Evolutionary conservation across 2,113 vertebrate genomes (phyloP), one percentile per base, ranked within the genome.

Genomic region (Eclectus roratus): DNA sequence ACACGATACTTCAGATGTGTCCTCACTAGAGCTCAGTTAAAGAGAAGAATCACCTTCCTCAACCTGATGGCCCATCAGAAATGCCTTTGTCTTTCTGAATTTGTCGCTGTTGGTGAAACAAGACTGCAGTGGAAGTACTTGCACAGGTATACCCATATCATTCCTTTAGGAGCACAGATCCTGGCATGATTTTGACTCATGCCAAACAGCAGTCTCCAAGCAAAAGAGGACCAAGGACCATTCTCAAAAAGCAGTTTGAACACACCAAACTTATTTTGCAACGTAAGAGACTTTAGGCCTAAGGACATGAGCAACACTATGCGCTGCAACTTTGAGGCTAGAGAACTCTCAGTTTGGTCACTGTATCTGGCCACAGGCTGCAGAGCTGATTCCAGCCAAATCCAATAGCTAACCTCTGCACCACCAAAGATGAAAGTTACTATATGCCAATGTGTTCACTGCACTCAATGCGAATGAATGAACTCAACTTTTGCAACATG

Each of bases 141-240:
- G 0, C 7, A 53, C 8, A 23, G 9, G 9, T 1, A 2, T 15
- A 69, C 1, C 8, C 5, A 31, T 17, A 7, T 25, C 1, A 7
- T 25, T 47, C 41, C 47, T 80, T 81, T 13, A 89, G n/a, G 1
- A 31, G 14, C 10, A 61, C 9, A 78, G n/a, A 3, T 92, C 46
- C 44, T 27, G 27, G 16, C 31, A 49, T 6, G 9, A 35, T 64
- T 80, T 82, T 39, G 11, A 33, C 19, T 58, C 13, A 52, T 31
- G 23, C 1, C 5, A 78, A 89, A 53, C 6, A 49, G 18, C 15
- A 70, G 12, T 8, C 17, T 49, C 31, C 27, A 53, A 72, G 65
- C 10, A 49, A 2, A 49, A 17, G 19, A 63, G 12, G 35, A 53
- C 2, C 8, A 61, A 80, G 16, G 11, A 49, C 29, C 5, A 2